These are phyloP conservation scores for Magallana ariakensis DNA, from an alignment of 1,140 invertebrate genomes.

Conservation along the genomic window DNA sequence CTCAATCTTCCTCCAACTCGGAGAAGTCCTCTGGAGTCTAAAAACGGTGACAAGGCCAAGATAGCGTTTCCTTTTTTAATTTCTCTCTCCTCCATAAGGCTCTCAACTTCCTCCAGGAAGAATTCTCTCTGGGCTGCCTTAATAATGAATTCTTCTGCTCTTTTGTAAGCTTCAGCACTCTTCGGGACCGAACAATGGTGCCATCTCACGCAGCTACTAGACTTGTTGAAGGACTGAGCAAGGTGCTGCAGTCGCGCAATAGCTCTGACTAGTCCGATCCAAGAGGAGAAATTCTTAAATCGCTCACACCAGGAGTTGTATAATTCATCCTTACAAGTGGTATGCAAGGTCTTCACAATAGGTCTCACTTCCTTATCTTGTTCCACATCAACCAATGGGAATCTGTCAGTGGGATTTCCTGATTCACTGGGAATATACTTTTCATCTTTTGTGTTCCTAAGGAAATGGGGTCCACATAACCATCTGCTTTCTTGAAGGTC, in stretches of 20 bases:
- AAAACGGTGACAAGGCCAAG: background rate
- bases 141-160: slow-evolving; percentile 43
- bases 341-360: background rate
- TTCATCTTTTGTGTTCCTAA: background rate
- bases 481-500: background rate
- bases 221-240: slow-evolving; percentile 43
- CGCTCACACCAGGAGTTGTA: background rate
- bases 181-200: background rate
- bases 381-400: background rate
- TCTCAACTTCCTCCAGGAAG: slow-evolving; percentile 2
- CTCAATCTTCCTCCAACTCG: slow-evolving; percentile 60
- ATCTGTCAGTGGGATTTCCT: background rate
- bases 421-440: background rate
- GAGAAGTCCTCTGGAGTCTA: slow-evolving; percentile 44
- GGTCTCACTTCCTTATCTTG: slow-evolving; percentile 15
- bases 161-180: background rate
- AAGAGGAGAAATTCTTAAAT: slow-evolving; percentile 35
- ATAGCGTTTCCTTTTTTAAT: background rate
- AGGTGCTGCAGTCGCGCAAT: background rate
- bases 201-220: background rate
- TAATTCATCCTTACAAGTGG: background rate
- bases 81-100: background rate
- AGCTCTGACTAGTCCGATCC: background rate
- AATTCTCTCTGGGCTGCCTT: slow-evolving; percentile 20
- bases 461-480: background rate